A percentile compares a stretch with the other conserved stretches of the same genome.
Evolutionary conservation across 2,113 vertebrate genomes (phyloP).

Genomic region (Gasterosteus aculeatus): DNA sequence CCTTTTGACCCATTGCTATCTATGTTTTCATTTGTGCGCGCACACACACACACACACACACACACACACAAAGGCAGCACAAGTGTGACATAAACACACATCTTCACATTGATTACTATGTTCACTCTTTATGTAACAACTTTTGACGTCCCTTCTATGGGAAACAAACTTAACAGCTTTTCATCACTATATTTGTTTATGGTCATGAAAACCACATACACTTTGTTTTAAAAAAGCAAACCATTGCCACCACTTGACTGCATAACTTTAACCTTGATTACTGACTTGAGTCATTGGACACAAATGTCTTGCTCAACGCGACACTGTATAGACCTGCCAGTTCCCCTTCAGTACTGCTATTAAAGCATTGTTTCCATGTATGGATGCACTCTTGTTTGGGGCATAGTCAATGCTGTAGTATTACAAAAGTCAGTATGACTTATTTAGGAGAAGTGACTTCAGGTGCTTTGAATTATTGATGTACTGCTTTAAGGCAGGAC

Average conservation of each 20-base stretch:
- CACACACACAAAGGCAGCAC: not conserved
- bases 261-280: constrained; percentile 17
- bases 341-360: constrained; percentile 25
- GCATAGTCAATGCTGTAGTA: constrained; percentile 4
- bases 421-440: constrained; percentile 7
- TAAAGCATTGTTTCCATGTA: constrained; percentile 7
- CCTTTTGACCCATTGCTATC: not conserved
- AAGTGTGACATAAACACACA: not conserved
- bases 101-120: not conserved
- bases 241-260: constrained; percentile 17
- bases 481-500: not conserved
- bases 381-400: not conserved
- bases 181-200: not conserved
- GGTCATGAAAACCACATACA: not conserved
- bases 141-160: not conserved
- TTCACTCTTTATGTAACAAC: not conserved
- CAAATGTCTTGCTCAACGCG: constrained; percentile 14
- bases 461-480: constrained; percentile 40
- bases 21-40: not conserved
- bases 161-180: constrained; percentile 7
- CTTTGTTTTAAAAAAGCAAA: not conserved
- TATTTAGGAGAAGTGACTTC: constrained; percentile 36
- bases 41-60: not conserved
- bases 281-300: constrained; percentile 12
- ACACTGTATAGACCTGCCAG: constrained; percentile 15